Percentiles rank a stretch among this genome's conserved stretches.
These are phyloP conservation scores for Eulithis testata DNA, from an alignment of 2,888 invertebrate genomes.

Conservation along the genomic window DNA sequence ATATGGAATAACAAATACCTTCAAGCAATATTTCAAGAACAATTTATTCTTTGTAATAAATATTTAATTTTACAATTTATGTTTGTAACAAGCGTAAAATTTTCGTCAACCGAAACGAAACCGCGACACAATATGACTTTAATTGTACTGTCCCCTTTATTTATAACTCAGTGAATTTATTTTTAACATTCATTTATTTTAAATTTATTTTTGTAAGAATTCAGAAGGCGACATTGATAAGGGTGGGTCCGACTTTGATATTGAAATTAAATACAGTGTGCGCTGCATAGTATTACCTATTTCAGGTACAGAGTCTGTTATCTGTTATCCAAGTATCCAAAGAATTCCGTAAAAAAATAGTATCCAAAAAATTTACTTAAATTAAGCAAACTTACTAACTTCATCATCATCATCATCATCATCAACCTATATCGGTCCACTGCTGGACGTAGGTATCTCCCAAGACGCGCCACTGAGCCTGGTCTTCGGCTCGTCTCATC, in stretches of 20 bases:
- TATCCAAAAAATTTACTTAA: too few species aligned
- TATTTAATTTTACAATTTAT: conserved; percentile 63
- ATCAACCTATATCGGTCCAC: too few species aligned
- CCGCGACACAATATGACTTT: conserved; percentile 57
- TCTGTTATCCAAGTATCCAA: too few species aligned
- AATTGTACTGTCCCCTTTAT: conserved; percentile 56
- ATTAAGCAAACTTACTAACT: too few species aligned
- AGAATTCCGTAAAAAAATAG: too few species aligned
- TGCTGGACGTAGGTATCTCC: too few species aligned
- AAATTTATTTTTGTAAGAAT: conserved; percentile 19
- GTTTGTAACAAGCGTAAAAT: conserved; percentile 53
- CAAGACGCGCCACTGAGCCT: too few species aligned
- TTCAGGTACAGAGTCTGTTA: too few species aligned
- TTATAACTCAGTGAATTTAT: conserved; percentile 37
- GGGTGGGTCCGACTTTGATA: conserved; percentile 22
- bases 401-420: too few species aligned
- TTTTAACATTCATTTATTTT: conserved; percentile 24
- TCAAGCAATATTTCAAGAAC: conserved; percentile 28
- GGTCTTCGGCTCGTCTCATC: too few species aligned
- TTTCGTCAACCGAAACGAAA: conserved; percentile 56
- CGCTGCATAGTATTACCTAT: too few species aligned
- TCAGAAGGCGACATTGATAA: conserved; percentile 28
- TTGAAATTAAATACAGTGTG: conserved; percentile 12
- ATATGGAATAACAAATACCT: conserved; percentile 38
- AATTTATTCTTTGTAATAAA: conserved; percentile 52